Conservation (phyloP, 92 coral and sea anemone species). For the Paragorgia papillata region DNA sequence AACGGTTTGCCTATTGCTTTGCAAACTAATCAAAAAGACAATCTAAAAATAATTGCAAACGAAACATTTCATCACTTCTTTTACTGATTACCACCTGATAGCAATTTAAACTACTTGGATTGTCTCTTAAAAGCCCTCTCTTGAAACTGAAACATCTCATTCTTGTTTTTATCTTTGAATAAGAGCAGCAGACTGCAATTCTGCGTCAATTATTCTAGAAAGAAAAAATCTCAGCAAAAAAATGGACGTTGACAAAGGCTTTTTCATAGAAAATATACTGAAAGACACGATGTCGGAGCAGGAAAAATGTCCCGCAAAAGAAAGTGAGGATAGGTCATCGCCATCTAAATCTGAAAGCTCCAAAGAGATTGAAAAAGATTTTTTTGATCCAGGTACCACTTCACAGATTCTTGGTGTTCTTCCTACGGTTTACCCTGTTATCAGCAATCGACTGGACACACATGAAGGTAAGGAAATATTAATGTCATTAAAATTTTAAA, state of each 20-base stretch:
- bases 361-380: background rate
- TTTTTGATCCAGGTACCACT: constrained; percentile 15
- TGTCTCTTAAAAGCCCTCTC: constrained; percentile 40
- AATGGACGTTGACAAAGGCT: constrained; percentile 38
- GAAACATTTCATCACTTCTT: constrained; percentile 42
- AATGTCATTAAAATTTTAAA: constrained; percentile 23
- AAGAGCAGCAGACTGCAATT: constrained; percentile 32
- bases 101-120: constrained; percentile 44
- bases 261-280: constrained; percentile 38
- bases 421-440: constrained; percentile 46
- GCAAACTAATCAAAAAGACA: constrained; percentile 44
- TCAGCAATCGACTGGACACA: constrained; percentile 48
- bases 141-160: constrained; percentile 35
- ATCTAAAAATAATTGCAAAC: constrained; percentile 45
- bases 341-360: background rate
- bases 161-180: constrained; percentile 26
- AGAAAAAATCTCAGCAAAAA: background rate
- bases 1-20: constrained; percentile 18
- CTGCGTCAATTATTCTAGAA: background rate
- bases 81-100: constrained; percentile 48
- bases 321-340: background rate
- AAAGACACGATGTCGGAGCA: constrained; percentile 17
- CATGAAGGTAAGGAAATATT: constrained; percentile 33
- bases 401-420: constrained; percentile 29
- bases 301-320: background rate